A percentile compares a stretch with the other conserved stretches of the same genome.
Conservation (phyloP, 2,888 invertebrate genomes). For the Julus scanicus region DNA sequence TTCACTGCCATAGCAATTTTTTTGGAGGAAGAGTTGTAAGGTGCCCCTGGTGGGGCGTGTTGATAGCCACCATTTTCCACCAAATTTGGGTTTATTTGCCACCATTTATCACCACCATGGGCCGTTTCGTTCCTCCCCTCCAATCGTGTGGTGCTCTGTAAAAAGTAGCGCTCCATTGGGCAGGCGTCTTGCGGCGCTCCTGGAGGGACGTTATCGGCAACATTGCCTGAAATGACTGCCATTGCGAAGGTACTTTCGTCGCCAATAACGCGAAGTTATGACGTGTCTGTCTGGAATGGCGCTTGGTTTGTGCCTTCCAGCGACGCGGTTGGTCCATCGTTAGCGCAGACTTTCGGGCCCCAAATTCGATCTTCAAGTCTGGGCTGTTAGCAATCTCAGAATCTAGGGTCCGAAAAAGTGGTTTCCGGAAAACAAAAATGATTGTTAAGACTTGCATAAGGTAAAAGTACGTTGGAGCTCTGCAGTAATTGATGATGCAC, state of each 20-base stretch:
- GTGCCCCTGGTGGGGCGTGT: not conserved
- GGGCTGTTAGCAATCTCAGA: too few relatives aligned
- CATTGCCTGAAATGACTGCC: slow-evolving; percentile 12
- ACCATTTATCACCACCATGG: not conserved
- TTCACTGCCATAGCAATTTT: not conserved
- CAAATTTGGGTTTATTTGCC: not conserved
- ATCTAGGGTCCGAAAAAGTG: too few relatives aligned
- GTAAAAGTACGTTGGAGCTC: too few relatives aligned
- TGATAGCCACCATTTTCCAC: not conserved
- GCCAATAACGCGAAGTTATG: slow-evolving; percentile 14
- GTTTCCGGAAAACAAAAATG: too few relatives aligned
- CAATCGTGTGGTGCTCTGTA: not conserved
- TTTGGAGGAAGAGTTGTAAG: not conserved
- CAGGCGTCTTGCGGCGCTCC: not conserved
- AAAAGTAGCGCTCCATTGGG: not conserved
- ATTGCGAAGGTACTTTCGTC: slow-evolving; percentile 19
- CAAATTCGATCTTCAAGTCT: too few relatives aligned
- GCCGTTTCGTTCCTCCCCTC: not conserved
- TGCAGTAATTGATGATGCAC: too few relatives aligned
- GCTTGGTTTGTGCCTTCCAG: not conserved
- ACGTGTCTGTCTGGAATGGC: not conserved
- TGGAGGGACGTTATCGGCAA: slow-evolving; percentile 10
- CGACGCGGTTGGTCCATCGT: too few relatives aligned
- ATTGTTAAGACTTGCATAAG: too few relatives aligned
- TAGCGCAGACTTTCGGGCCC: too few relatives aligned